Evolutionary conservation across 2,797 vertebrate species (phyloP), one percentile per base, ranked within the genome.

Genomic region (Lepus oiostolus): DNA sequence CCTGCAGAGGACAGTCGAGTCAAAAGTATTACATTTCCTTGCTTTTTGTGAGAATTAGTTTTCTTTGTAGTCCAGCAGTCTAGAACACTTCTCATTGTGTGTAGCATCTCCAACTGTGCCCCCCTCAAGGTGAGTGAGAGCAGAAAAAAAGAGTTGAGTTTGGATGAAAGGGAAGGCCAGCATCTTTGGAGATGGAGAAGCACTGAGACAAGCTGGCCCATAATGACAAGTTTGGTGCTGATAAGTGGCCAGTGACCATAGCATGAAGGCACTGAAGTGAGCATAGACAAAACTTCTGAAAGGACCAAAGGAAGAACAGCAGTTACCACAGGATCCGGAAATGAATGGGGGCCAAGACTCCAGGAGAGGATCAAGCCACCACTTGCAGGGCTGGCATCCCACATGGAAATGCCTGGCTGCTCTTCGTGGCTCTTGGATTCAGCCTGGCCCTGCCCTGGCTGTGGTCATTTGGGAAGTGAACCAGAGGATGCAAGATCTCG

Each of bases 1-100:
- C 93, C 32, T 93, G 8, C 96, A 92, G 96, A 97, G 91, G 97
- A 97, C 97, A 96, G 97, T 96, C 96, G 97, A 96, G 95, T 97
- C 19, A 96, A 97, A 97, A 32, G 32, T 32, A 97, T 97, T 96
- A 97, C 80, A 91, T 96, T 97, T 97, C 96, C 96, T 94, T 93
- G 70, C 91, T 96, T 93, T 93, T 88, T 94, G 93, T 81, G 94
- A 95, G 96, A 97, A 97, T 97, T 93, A 71, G 94, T 96, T 97
- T 95, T 94, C 96, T 96, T 92, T 93, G 93, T 93, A 94, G 91
- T 90, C 84, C 52, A 81, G 93, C 63, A 47, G 71, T 86, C 54
- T 26, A 85, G 86, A 62, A 68, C 79, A 32, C 32, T 32, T 97
- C 91, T 93, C 90, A 88, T 97, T 96, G 90, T 79, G 79, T 81